Percentiles rank a stretch among this genome's conserved stretches.
These are phyloP conservation scores for Sarcoramphus papa DNA, from an alignment of 2,797 vertebrate species.

Conservation along the genomic window DNA sequence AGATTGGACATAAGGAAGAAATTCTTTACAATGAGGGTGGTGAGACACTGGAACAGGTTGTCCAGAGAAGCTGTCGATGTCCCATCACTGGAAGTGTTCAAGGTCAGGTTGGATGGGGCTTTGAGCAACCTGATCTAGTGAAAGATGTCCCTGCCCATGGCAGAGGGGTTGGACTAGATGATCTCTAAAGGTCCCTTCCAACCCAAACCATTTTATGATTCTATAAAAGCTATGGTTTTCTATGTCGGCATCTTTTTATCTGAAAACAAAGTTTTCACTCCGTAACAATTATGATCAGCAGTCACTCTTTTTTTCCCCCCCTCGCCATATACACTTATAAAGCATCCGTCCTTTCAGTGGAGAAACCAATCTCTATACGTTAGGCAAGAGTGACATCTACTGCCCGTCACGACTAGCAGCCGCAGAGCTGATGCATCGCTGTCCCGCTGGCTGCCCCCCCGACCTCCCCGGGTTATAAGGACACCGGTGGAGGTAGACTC, in stretches of 20 bases:
- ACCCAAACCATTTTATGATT: background rate
- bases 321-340: accelerated
- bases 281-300: background rate
- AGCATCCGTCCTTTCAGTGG: background rate
- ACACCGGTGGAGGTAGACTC: accelerated
- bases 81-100: background rate
- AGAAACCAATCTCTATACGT: background rate
- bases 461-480: accelerated
- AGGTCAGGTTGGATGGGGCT: background rate
- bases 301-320: background rate
- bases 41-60: background rate
- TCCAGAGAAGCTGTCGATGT: background rate
- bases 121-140: background rate
- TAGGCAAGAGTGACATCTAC: conserved; percentile 61
- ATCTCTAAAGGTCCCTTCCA: background rate
- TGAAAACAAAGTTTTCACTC: background rate
- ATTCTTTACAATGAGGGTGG: background rate
- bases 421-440: accelerated
- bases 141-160: background rate
- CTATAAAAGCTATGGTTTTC: background rate
- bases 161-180: background rate
- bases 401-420: background rate
- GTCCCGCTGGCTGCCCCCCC: accelerated
- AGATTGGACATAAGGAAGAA: background rate
- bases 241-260: background rate